phyloP scores from a whole-genome alignment of 2,113 vertebrate genomes.

The Cariama cristata region DNA sequence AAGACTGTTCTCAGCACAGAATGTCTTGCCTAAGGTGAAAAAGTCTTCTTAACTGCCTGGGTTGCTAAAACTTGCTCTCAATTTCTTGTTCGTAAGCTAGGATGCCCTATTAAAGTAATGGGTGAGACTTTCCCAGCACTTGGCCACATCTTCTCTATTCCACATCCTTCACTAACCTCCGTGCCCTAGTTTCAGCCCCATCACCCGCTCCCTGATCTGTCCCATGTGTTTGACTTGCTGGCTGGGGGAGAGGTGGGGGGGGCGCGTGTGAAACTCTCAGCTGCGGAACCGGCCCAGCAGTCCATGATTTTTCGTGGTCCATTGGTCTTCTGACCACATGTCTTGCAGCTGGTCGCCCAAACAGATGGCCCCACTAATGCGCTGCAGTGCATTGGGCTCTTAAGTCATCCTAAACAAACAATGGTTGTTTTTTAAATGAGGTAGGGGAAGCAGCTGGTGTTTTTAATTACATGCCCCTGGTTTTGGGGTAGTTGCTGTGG shows the following conservation, averaged over 20 bases:
- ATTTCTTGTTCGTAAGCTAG: neutral
- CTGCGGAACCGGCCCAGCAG: fast-evolving
- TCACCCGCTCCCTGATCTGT: neutral
- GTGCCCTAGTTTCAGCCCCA: neutral
- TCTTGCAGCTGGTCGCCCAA: constrained; percentile 27
- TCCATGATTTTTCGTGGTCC: neutral
- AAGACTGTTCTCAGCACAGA: neutral
- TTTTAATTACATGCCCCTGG: neutral
- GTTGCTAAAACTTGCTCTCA: neutral
- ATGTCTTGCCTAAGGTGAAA: constrained; percentile 47
- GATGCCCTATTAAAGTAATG: fast-evolving
- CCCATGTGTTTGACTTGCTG: fast-evolving
- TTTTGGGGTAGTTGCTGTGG: neutral
- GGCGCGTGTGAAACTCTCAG: no score
- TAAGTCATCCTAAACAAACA: neutral
- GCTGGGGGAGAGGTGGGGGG: neutral
- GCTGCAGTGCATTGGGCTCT: neutral
- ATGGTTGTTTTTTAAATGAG: neutral
- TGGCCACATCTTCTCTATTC: neutral
- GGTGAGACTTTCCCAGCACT: neutral
- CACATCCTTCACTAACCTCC: fast-evolving
- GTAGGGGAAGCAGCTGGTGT: neutral
- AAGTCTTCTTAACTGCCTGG: neutral
- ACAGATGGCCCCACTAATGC: neutral
- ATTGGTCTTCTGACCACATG: neutral